phyloP scores from a whole-genome alignment of 1,140 invertebrate species.

The Drosophila watanabei region DNA sequence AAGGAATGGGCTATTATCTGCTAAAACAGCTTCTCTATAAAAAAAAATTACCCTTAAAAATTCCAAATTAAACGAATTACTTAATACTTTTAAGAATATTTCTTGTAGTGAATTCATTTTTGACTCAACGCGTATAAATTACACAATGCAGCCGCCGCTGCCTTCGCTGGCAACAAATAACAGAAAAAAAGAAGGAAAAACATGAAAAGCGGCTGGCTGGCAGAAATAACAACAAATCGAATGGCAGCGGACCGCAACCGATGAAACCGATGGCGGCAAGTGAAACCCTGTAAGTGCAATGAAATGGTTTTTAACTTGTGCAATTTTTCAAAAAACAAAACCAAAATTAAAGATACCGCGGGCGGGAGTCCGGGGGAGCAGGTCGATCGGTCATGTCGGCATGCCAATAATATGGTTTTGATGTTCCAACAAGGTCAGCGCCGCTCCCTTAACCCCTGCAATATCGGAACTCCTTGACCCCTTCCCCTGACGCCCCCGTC shows the following conservation, averaged over 20 bases:
- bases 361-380: slow-evolving; percentile 1
- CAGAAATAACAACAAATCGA: slow-evolving; percentile 68
- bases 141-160: slow-evolving; percentile 69
- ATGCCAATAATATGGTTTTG: slow-evolving; percentile 74
- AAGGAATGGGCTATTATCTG: too few relatives aligned
- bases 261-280: slow-evolving; percentile 53
- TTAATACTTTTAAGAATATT: background rate
- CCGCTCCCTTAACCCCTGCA: slow-evolving; percentile 12
- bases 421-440: slow-evolving; percentile 77
- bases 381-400: slow-evolving; percentile 50
- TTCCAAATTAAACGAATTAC: background rate
- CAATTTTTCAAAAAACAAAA: slow-evolving; percentile 72
- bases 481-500: slow-evolving; percentile 21
- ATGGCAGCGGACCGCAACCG: slow-evolving; percentile 63
- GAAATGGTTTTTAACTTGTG: slow-evolving; percentile 82
- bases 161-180: slow-evolving; percentile 13
- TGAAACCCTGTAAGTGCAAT: slow-evolving; percentile 82
- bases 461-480: slow-evolving; percentile 13
- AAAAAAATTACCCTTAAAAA: background rate
- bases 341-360: slow-evolving; percentile 29
- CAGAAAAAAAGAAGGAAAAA: background rate
- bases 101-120: slow-evolving; percentile 57
- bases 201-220: slow-evolving; percentile 16
- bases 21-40: too few relatives aligned
- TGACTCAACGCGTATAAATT: slow-evolving; percentile 72